Conservation (phyloP, 2,888 invertebrate species). For the Parnassius orleans region DNA sequence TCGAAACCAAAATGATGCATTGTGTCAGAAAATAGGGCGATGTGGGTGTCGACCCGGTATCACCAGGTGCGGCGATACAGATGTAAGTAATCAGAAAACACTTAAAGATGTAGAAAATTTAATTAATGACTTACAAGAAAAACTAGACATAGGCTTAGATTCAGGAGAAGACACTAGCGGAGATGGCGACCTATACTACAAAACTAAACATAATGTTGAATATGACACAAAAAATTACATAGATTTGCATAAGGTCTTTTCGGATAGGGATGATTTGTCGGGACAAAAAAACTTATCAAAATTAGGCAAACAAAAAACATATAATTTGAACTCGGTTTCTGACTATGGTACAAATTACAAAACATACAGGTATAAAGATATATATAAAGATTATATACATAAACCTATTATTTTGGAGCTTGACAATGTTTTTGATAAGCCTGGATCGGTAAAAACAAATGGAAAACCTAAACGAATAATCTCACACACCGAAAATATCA, state of each 20-base stretch:
- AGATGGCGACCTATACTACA: not conserved
- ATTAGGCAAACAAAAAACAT: not conserved
- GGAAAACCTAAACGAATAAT: not conserved
- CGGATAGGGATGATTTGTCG: conserved; percentile 16
- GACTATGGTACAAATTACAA: too few relatives aligned
- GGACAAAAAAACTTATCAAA: conserved; percentile 9
- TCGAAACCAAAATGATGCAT: conserved; percentile 21
- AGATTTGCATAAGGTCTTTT: conserved; percentile 19
- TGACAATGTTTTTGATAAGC: conserved; percentile 9
- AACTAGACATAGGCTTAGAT: conserved; percentile 24
- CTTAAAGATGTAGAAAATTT: conserved; percentile 33
- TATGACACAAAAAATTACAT: not conserved
- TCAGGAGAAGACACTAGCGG: not conserved
- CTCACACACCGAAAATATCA: not conserved
- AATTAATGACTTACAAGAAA: conserved; percentile 33
- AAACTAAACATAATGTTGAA: not conserved
- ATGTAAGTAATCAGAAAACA: conserved; percentile 26
- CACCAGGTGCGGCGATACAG: conserved; percentile 26
- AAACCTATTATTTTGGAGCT: conserved; percentile 11
- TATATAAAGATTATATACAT: too few relatives aligned
- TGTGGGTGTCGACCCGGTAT: conserved; percentile 30
- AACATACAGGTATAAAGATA: too few relatives aligned
- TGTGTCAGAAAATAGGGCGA: conserved; percentile 30
- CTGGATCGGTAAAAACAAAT: not conserved
- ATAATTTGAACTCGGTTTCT: too few relatives aligned